Conservation (phyloP, 2,797 vertebrate species). For the Gymnopithys bicolor region DNA sequence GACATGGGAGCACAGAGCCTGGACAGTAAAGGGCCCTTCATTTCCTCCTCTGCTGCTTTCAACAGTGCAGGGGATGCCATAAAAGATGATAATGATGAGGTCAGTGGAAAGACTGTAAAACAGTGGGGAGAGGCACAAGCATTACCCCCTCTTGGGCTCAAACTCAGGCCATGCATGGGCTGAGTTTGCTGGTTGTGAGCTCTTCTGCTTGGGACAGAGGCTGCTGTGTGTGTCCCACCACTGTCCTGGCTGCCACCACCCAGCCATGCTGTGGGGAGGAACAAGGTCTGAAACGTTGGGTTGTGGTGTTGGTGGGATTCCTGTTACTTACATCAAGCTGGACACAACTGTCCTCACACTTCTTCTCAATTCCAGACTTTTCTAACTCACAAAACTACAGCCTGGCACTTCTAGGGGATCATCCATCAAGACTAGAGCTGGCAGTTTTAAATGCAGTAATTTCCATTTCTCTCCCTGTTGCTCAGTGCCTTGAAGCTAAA, state of each 20-base stretch:
- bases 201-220: neutral
- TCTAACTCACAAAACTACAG: neutral
- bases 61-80: conserved; percentile 44
- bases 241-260: neutral
- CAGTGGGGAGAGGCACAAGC: conserved; percentile 37
- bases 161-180: neutral
- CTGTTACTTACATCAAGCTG: neutral
- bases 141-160: conserved; percentile 4
- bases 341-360: neutral
- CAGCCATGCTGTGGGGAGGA: fast-evolving
- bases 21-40: conserved; percentile 60
- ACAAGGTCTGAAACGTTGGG: fast-evolving
- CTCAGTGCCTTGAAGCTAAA: neutral
- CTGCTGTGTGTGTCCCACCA: neutral
- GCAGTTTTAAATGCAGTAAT: neutral
- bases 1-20: neutral
- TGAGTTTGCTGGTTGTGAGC: neutral
- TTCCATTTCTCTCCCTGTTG: neutral
- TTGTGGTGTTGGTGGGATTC: neutral
- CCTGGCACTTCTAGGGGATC: neutral
- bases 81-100: conserved; percentile 56
- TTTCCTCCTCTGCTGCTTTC: conserved; percentile 65
- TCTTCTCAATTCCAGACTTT: neutral
- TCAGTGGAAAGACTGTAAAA: conserved; percentile 53
- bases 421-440: neutral